Base-by-base conservation (phyloP, 2,888 invertebrate species). In the Callosobruchus maculatus region DNA sequence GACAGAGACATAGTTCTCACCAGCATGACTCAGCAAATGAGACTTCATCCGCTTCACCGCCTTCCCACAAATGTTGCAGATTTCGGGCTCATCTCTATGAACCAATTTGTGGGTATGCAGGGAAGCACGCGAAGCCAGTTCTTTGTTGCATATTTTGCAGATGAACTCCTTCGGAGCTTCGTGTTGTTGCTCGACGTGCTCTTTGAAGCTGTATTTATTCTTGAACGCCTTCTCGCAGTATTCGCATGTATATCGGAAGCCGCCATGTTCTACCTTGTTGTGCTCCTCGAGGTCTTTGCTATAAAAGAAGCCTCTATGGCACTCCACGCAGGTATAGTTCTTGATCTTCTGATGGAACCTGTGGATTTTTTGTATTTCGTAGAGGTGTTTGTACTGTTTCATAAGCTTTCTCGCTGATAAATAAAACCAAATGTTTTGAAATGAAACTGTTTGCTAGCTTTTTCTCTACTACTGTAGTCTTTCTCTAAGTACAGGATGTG, bases 11-110 rank as follows among this genome's bases (percentile, higher is more conserved):
- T n/a, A n/a, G n/a, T n/a, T 49, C 49, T 49, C 13, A 68, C 68
- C 68, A 68, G 68, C 3, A 20, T 68, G 68, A 9, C 4, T 68
- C 21, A 21, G 21, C 68, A 68, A n/a, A 68, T 68, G 68, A 9
- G 21, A 21, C 22, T 68, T 68, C 49, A 49, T 49, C 1, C 49
- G 75, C 69, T 74, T 74, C 26, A 77, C 76, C 7, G 74, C 49
- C 26, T 76, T 79, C 82, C 87, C 77, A 70, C 82, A 82, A 67
- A 80, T 69, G 70, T 81, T 78, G 73, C 82, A 82, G 5, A 80
- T 74, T 73, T 86, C 86, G 21, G 13, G 49, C 49, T 49, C 49
- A 49, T 49, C 49, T 13, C 18, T 3, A 49, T 49, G 74, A 77
- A 68, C 76, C 73, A 5, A 74, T 21, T 26, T 76, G 74, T 18